These are phyloP conservation scores for Stictonetta naevosa DNA, from an alignment of 2,113 vertebrate species.

Conservation along the genomic window DNA sequence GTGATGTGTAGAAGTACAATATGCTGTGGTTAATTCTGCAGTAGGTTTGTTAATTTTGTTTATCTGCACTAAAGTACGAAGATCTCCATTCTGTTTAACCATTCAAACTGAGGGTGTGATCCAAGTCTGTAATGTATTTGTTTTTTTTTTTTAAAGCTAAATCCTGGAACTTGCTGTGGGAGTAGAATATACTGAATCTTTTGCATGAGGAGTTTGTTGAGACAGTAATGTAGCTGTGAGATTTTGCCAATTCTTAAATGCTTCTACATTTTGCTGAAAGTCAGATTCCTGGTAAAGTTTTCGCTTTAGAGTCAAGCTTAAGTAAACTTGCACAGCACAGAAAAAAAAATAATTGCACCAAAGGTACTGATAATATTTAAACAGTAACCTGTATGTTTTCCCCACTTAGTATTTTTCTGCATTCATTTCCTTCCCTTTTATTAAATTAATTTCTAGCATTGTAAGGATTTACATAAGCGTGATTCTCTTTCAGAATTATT, in stretches of 20 bases:
- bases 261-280: conserved; percentile 70
- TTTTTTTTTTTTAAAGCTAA: conserved; percentile 47
- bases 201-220: conserved; percentile 78
- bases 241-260: conserved; percentile 77
- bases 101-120: conserved; percentile 69
- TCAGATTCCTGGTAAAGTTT: conserved; percentile 63
- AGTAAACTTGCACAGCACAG: conserved; percentile 70
- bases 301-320: conserved; percentile 64
- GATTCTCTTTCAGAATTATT: conserved; percentile 52
- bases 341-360: conserved; percentile 57
- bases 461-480: conserved; percentile 58
- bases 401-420: conserved; percentile 18
- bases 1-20: conserved; percentile 73
- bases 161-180: conserved; percentile 72
- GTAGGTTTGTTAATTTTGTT: conserved; percentile 75
- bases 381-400: conserved; percentile 27
- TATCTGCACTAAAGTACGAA: conserved; percentile 76
- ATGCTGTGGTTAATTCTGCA: conserved; percentile 76
- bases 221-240: conserved; percentile 75
- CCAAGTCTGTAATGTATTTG: conserved; percentile 59
- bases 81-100: conserved; percentile 72
- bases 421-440: conserved; percentile 58
- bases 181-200: conserved; percentile 77
- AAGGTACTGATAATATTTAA: conserved; percentile 62
- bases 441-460: conserved; percentile 37